Conservation (phyloP, 2,797 vertebrate species). For the Cuculus canorus region DNA sequence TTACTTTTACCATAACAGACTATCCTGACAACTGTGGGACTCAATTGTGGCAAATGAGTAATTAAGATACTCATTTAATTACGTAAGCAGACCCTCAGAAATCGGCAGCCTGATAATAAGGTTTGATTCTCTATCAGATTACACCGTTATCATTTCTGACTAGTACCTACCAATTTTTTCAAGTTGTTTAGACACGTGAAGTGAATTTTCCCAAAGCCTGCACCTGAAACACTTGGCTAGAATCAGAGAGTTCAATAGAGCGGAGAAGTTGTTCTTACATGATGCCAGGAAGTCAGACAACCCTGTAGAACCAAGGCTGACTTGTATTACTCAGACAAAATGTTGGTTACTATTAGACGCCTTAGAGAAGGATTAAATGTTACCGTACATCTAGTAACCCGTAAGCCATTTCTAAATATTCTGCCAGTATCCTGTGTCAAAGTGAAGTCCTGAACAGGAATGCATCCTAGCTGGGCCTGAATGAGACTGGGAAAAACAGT, state of each 20-base stretch:
- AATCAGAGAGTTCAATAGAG: slow-evolving; percentile 87
- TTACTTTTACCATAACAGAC: not conserved
- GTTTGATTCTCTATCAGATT: not conserved
- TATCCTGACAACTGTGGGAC: not conserved
- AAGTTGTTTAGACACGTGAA: slow-evolving; percentile 91
- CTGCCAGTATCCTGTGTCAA: slow-evolving; percentile 92
- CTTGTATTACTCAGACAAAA: slow-evolving; percentile 17
- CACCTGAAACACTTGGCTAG: slow-evolving; percentile 95
- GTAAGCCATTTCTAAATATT: slow-evolving; percentile 92
- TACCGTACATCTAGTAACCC: slow-evolving; percentile 93
- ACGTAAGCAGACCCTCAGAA: not conserved
- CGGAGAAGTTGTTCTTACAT: slow-evolving; percentile 82
- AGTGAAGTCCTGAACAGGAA: slow-evolving; percentile 94
- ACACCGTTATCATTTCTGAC: not conserved
- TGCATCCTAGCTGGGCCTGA: slow-evolving; percentile 94
- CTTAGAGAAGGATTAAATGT: not conserved
- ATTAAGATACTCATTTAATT: not conserved
- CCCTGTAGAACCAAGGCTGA: slow-evolving; percentile 79
- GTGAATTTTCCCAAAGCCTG: slow-evolving; percentile 96
- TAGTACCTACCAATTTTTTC: slow-evolving; percentile 92
- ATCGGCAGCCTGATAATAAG: not conserved
- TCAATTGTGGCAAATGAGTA: not conserved
- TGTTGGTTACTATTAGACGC: not conserved
- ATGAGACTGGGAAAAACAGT: slow-evolving; percentile 85
- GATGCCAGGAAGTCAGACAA: slow-evolving; percentile 90